A percentile compares a stretch with the other conserved stretches of the same genome.
Evolutionary conservation across 2,888 invertebrate species (phyloP).

Genomic region (Choristoneura rosaceana): DNA sequence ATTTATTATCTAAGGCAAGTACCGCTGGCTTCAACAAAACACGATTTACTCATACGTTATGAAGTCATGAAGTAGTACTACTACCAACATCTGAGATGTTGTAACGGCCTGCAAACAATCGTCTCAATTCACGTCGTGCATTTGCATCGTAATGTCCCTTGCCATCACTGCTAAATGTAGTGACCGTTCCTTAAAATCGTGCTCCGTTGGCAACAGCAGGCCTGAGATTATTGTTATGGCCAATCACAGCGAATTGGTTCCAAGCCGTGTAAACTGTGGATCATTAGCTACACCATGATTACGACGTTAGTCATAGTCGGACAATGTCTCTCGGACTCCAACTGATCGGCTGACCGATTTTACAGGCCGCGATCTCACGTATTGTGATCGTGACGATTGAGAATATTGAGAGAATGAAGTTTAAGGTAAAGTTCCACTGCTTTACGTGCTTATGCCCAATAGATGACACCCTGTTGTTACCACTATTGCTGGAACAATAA

Average conservation of each 20-base stretch:
- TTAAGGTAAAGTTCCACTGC: background rate
- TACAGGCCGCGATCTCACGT: constrained; percentile 28
- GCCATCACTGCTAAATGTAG: background rate
- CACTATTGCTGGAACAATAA: too few relatives aligned
- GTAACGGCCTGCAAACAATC: too few relatives aligned
- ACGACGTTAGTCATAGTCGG: constrained; percentile 25
- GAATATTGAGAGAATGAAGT: background rate
- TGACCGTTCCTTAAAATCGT: background rate
- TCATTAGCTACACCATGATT: constrained; percentile 37
- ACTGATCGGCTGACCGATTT: constrained; percentile 21
- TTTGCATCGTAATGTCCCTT: too few relatives aligned
- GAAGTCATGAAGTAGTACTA: too few relatives aligned
- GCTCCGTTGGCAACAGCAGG: background rate
- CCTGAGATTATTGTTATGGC: constrained; percentile 1
- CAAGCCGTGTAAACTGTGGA: constrained; percentile 3
- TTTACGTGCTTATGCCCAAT: too few relatives aligned
- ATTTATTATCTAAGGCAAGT: too few relatives aligned
- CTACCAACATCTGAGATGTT: too few relatives aligned
- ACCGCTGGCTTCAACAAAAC: too few relatives aligned
- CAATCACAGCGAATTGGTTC: constrained; percentile 19
- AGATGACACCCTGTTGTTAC: too few relatives aligned
- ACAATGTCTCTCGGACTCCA: background rate
- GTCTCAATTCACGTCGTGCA: too few relatives aligned
- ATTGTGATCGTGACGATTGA: constrained; percentile 23
- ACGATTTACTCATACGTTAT: too few relatives aligned